Percentiles rank a stretch among this genome's conserved stretches.
Conservation (phyloP, 2,113 vertebrate species). For the Galeopterus variegatus region DNA sequence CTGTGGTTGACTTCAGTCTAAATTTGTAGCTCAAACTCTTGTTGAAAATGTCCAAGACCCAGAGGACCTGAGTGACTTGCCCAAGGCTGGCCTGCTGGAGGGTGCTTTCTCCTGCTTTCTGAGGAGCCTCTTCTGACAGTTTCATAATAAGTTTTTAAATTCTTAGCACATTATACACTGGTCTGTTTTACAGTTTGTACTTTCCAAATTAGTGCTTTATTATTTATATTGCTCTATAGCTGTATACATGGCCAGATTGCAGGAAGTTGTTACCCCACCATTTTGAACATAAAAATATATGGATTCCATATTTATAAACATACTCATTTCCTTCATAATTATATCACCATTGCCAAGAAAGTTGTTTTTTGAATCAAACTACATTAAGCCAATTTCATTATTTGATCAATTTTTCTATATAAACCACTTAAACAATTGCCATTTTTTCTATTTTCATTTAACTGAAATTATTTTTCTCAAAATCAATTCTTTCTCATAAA, state of each 20-base stretch:
- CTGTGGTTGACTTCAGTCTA: neutral
- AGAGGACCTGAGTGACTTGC: neutral
- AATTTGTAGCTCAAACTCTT: neutral
- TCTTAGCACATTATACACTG: neutral
- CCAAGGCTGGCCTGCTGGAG: neutral
- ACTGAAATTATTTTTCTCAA: constrained; percentile 72
- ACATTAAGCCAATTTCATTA: constrained; percentile 66
- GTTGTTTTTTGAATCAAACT: constrained; percentile 60
- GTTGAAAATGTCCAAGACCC: neutral
- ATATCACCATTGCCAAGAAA: constrained; percentile 63
- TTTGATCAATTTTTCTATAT: constrained; percentile 63
- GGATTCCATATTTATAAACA: constrained; percentile 61
- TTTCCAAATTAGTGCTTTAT: constrained; percentile 22
- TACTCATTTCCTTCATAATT: constrained; percentile 63
- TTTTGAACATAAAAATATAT: constrained; percentile 59
- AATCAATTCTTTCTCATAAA: constrained; percentile 71
- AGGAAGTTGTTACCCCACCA: constrained; percentile 30
- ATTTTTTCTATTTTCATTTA: constrained; percentile 70
- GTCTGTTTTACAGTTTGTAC: neutral
- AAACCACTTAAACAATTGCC: constrained; percentile 60
- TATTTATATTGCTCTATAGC: constrained; percentile 38
- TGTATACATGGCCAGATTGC: neutral
- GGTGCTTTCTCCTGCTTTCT: neutral
- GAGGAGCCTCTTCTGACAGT: neutral
- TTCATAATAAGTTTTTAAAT: neutral